These are phyloP conservation scores for Apodemus agrarius DNA, from an alignment of 2,797 vertebrate genomes.

Conservation along the genomic window DNA sequence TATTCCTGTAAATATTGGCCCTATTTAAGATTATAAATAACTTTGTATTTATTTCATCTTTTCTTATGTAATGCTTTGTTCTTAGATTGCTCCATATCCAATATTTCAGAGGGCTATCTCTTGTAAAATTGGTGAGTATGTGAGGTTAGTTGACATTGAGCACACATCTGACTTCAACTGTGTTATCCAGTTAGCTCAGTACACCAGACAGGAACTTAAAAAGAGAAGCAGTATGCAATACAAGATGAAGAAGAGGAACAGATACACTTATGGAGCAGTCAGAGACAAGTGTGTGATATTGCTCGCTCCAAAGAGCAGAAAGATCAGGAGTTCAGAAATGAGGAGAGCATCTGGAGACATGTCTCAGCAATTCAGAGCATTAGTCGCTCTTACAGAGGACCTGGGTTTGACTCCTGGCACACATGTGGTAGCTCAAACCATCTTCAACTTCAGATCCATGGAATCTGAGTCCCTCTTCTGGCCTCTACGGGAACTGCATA, in stretches of 20 bases:
- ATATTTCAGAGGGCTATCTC: neutral
- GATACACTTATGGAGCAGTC: neutral
- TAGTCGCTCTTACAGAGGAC: neutral
- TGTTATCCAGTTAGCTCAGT: neutral
- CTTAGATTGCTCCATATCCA: neutral
- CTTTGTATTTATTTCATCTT: neutral
- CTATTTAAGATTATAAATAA: neutral
- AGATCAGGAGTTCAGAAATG: neutral
- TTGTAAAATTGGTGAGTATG: neutral
- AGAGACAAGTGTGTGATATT: neutral
- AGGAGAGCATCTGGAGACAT: neutral
- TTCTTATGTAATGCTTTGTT: neutral
- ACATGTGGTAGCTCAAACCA: neutral
- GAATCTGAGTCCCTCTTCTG: neutral
- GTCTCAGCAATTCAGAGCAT: neutral
- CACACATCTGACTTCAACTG: neutral
- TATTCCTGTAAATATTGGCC: neutral
- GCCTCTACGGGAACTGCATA: neutral
- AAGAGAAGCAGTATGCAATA: neutral
- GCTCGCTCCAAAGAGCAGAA: neutral
- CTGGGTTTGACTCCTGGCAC: neutral
- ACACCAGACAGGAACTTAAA: neutral
- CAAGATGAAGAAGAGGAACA: neutral
- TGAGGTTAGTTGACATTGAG: neutral
- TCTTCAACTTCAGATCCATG: neutral